Conservation (phyloP, 2,113 vertebrate genomes). For the Oncorhynchus gorbuscha region DNA sequence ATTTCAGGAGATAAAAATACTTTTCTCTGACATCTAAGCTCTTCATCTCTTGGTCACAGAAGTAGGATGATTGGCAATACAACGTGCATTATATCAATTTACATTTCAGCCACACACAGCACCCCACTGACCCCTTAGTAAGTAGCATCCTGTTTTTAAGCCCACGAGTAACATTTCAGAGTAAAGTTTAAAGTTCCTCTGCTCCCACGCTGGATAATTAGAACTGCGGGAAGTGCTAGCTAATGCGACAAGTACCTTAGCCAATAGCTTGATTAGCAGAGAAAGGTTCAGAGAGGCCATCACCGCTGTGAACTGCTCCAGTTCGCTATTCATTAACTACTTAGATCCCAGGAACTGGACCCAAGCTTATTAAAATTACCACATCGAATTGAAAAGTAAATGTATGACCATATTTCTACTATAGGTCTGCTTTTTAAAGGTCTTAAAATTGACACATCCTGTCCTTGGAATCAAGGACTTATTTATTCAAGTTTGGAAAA, state of each 20-base stretch:
- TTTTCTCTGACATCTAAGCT: neutral
- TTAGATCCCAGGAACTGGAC: conserved; percentile 47
- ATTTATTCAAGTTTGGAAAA: neutral
- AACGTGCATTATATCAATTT: too few relatives aligned
- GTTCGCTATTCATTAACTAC: conserved; percentile 46
- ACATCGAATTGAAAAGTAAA: conserved; percentile 27
- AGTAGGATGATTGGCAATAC: neutral
- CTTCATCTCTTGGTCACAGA: neutral
- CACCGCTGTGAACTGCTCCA: conserved; percentile 32
- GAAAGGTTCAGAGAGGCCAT: conserved; percentile 41
- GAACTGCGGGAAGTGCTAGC: conserved; percentile 38
- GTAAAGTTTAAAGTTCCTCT: conserved; percentile 12
- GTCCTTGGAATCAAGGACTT: neutral
- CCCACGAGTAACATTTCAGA: neutral
- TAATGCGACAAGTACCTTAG: conserved; percentile 58
- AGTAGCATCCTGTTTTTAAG: neutral
- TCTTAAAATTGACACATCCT: neutral
- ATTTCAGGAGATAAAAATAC: conserved; percentile 15
- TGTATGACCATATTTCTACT: conserved; percentile 9
- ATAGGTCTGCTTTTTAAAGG: neutral
- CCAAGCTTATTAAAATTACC: conserved; percentile 50
- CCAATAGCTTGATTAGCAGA: conserved; percentile 56
- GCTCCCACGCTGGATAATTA: conserved; percentile 47
- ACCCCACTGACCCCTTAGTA: neutral
- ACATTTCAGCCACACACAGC: too few relatives aligned